Evolutionary conservation across 2,113 vertebrate species (phyloP).

Genomic region (Elgaria multicarinata): DNA sequence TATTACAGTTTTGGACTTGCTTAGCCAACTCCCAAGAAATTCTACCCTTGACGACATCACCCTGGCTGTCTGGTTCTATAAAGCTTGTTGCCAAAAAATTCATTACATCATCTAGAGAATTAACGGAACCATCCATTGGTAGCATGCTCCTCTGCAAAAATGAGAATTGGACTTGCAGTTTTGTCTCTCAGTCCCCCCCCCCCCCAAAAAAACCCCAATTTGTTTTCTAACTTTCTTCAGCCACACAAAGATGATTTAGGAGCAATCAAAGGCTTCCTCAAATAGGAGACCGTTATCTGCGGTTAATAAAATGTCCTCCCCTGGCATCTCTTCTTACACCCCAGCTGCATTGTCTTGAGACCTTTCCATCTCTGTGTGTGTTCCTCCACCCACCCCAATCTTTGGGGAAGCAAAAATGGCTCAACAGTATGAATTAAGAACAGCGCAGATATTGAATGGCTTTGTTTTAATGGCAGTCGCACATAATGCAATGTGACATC

Average conservation of each 20-base stretch:
- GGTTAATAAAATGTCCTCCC: not conserved
- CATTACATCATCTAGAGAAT: not conserved
- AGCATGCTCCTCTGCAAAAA: not conserved
- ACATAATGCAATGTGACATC: not conserved
- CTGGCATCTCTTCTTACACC: not conserved
- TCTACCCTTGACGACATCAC: too few species aligned
- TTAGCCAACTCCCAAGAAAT: not conserved
- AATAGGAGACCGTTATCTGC: not conserved
- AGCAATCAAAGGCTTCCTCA: not conserved
- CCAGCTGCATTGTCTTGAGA: too few species aligned
- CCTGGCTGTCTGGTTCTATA: not conserved
- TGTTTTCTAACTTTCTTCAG: not conserved
- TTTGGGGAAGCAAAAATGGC: not conserved
- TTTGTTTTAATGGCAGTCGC: not conserved
- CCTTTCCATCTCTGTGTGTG: not conserved
- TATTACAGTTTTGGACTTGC: not conserved
- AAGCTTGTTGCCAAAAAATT: not conserved
- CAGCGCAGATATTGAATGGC: not conserved
- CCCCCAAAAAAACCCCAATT: too few species aligned
- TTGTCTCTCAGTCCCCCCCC: not conserved
- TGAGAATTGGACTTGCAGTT: not conserved
- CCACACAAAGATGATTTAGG: not conserved
- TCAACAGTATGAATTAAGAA: not conserved
- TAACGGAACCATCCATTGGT: not conserved
- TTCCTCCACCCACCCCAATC: rapidly evolving